phyloP scores from a whole-genome alignment of 2,113 vertebrate species.

The Nibea coibor region DNA sequence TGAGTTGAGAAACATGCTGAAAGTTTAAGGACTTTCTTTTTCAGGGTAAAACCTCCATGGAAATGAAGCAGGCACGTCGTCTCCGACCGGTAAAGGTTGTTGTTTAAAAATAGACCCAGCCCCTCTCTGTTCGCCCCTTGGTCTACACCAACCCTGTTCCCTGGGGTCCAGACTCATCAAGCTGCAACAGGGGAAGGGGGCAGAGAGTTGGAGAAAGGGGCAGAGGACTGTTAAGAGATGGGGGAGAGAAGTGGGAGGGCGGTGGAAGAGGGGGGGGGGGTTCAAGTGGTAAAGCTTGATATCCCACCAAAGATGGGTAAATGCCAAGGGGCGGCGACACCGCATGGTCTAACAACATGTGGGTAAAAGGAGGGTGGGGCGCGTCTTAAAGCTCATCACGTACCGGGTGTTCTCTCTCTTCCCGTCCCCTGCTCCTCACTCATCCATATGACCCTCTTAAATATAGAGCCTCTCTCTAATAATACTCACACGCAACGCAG shows the following conservation, averaged over 20 bases:
- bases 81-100: constrained; percentile 58
- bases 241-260: neutral
- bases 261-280: too few relatives aligned
- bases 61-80: constrained; percentile 21
- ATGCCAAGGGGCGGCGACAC: constrained; percentile 57
- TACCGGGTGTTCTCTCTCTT: constrained; percentile 33
- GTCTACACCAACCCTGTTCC: constrained; percentile 18
- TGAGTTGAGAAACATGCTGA: neutral
- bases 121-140: constrained; percentile 6
- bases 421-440: constrained; percentile 41
- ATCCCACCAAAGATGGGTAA: constrained; percentile 78
- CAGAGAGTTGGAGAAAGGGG: constrained; percentile 22
- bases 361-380: constrained; percentile 60
- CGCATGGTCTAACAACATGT: constrained; percentile 55
- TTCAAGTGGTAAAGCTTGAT: constrained; percentile 60
- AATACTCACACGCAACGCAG: constrained; percentile 70
- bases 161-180: constrained; percentile 32
- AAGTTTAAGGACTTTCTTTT: constrained; percentile 2
- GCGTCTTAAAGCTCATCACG: constrained; percentile 49
- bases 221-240: constrained; percentile 34
- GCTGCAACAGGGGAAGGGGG: constrained; percentile 18
- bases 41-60: constrained; percentile 10
- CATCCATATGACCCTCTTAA: constrained; percentile 73
- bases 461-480: constrained; percentile 79
- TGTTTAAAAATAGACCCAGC: constrained; percentile 63